Percentiles rank a stretch among this genome's conserved stretches.
phyloP scores from a whole-genome alignment of 2,888 invertebrate species.

The Nephrotoma appendiculata region DNA sequence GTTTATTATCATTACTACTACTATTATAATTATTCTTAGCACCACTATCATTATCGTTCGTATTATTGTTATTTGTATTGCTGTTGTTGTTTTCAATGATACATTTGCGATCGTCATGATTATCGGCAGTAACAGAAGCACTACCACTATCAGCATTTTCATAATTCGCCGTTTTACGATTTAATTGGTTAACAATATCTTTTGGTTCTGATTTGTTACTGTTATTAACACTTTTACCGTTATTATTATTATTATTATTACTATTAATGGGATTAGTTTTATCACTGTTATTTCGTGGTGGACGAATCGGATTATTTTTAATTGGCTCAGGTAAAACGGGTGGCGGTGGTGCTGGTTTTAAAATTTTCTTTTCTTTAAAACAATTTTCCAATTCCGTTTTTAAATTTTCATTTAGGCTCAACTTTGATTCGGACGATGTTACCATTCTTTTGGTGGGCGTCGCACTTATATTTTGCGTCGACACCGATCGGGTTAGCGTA shows the following conservation, averaged over 20 bases:
- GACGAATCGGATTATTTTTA: neutral
- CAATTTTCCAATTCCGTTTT: neutral
- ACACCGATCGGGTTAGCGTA: constrained; percentile 35
- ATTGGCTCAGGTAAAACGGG: neutral
- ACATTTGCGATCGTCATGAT: neutral
- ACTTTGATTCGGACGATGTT: neutral
- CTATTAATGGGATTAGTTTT: neutral
- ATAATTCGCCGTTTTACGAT: neutral
- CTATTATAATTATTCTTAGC: neutral
- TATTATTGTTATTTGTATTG: neutral
- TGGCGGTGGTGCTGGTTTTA: neutral
- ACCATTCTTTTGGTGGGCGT: constrained; percentile 5
- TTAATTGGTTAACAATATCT: neutral
- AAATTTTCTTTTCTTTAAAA: neutral
- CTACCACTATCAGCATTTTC: no score
- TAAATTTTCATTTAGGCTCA: neutral
- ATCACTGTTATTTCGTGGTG: neutral
- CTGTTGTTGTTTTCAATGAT: neutral
- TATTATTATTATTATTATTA: neutral
- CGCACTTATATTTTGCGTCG: constrained; percentile 1
- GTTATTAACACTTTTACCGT: neutral
- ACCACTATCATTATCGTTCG: neutral
- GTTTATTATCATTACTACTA: neutral
- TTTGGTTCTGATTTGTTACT: neutral
- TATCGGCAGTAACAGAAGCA: neutral